A percentile compares a stretch with the other conserved stretches of the same genome.
Conservation (phyloP, 2,113 vertebrate genomes). For the Mormyrus iriodes region DNA sequence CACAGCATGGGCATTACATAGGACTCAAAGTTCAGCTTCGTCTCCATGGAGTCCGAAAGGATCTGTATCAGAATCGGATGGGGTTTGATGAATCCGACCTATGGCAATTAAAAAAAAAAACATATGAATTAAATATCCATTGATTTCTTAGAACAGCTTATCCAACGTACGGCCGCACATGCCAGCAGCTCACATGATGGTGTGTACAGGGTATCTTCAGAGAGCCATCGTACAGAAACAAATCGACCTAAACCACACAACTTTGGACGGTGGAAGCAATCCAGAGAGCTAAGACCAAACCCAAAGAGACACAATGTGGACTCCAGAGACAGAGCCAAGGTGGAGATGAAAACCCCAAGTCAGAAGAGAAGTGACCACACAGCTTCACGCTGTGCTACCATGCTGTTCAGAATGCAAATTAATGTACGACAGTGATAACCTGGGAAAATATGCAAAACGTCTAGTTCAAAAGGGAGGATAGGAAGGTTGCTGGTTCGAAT, state of each 20-base stretch:
- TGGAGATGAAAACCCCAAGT: not conserved
- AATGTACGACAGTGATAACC: not conserved
- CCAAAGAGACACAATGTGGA: not conserved
- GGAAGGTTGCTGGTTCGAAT: not conserved
- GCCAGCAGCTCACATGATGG: not conserved
- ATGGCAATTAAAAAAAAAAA: not conserved
- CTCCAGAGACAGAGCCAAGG: not conserved
- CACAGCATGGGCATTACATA: slow-evolving; percentile 83
- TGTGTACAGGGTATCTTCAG: not conserved
- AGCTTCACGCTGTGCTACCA: not conserved
- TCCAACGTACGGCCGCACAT: not conserved
- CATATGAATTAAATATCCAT: not conserved
- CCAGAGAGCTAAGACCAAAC: not conserved
- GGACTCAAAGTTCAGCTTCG: slow-evolving; percentile 76
- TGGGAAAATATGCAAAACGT: not conserved
- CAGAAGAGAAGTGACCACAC: not conserved
- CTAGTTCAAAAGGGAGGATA: not conserved
- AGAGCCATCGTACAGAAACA: not conserved
- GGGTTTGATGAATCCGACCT: slow-evolving; percentile 88
- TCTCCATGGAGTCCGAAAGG: slow-evolving; percentile 62
- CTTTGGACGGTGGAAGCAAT: not conserved
- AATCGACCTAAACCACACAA: not conserved
- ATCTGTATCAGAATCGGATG: slow-evolving; percentile 79
- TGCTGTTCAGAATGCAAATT: not conserved
- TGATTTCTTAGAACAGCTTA: not conserved